Percentiles rank a stretch among this genome's conserved stretches.
Conservation (phyloP, 2,888 invertebrate genomes). For the Kuschelorhynchus macadamiae region DNA sequence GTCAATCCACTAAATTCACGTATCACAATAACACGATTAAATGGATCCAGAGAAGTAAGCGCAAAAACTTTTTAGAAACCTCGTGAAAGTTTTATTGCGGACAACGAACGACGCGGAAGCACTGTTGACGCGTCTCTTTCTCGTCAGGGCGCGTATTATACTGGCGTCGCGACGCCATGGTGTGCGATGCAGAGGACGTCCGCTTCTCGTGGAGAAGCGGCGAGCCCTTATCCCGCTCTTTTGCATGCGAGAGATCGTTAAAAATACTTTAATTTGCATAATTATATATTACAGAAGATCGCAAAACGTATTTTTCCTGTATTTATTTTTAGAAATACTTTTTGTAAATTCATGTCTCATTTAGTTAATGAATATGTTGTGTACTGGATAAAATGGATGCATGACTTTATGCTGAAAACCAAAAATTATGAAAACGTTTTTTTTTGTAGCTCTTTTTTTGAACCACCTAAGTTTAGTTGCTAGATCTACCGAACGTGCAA, state of each 20-base stretch:
- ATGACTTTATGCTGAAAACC: no score
- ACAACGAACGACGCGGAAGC: constrained; percentile 18
- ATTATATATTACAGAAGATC: neutral
- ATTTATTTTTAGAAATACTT: no score
- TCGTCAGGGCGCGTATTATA: constrained; percentile 45
- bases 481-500: no score
- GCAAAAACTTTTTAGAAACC: constrained; percentile 23
- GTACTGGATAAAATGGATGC: no score
- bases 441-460: no score
- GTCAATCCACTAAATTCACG: constrained; percentile 19
- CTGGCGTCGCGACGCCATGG: constrained; percentile 47
- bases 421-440: no score
- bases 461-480: no score
- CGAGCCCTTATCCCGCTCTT: constrained; percentile 24
- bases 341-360: no score
- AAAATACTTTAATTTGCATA: neutral
- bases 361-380: no score
- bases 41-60: neutral
- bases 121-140: constrained; percentile 37
- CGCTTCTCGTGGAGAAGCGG: constrained; percentile 24
- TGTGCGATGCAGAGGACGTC: constrained; percentile 38
- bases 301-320: no score
- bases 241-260: constrained; percentile 5
- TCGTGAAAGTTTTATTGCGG: constrained; percentile 19
- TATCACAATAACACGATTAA: neutral